Conservation (phyloP, 2,888 invertebrate species). For the Leptopilina drosophilae region DNA sequence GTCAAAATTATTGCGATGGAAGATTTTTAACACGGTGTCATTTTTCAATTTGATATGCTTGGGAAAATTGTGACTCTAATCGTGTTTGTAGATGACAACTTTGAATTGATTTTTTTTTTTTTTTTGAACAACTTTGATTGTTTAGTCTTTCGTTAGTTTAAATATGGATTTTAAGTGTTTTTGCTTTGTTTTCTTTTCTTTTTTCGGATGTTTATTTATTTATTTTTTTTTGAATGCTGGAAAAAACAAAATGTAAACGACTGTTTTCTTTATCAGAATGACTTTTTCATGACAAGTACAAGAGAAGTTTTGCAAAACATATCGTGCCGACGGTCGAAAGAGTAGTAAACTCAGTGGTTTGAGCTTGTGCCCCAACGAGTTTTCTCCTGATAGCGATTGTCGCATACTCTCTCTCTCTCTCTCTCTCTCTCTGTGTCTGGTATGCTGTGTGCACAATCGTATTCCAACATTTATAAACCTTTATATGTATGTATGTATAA, state of each 20-base stretch:
- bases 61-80: too few relatives aligned
- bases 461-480: slow-evolving; percentile 24
- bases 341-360: slow-evolving; percentile 28
- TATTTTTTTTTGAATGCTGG: neutral
- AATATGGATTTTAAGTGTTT: too few relatives aligned
- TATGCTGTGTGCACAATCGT: slow-evolving; percentile 33
- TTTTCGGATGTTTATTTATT: too few relatives aligned
- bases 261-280: neutral
- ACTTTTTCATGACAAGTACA: neutral
- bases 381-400: slow-evolving; percentile 33
- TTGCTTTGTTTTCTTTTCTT: neutral
- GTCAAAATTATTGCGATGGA: too few relatives aligned
- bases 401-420: too few relatives aligned
- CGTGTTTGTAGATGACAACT: too few relatives aligned
- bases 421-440: neutral
- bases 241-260: too few relatives aligned
- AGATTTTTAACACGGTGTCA: too few relatives aligned
- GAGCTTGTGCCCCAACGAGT: slow-evolving; percentile 23
- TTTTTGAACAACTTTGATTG: too few relatives aligned
- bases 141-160: too few relatives aligned
- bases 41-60: too few relatives aligned
- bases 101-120: too few relatives aligned
- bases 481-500: neutral
- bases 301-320: slow-evolving; percentile 14
- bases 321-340: slow-evolving; percentile 16